phyloP scores from a whole-genome alignment of 2,888 invertebrate genomes.

The Timema podura region DNA sequence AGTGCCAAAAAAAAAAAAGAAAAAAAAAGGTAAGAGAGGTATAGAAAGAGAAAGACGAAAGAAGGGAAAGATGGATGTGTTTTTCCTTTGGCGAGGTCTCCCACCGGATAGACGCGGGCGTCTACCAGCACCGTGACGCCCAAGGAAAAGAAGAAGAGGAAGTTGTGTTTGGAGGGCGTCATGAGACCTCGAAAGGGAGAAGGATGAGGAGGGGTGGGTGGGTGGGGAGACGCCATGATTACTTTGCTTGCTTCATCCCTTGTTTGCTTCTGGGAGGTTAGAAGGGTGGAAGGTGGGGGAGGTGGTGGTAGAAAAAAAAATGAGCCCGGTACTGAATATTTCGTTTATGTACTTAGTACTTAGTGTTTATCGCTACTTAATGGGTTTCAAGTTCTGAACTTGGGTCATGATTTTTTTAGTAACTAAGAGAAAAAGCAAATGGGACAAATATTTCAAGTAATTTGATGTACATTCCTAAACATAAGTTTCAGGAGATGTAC shows the following conservation, averaged over 20 bases:
- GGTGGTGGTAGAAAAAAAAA: neutral
- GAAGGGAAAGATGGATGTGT: conserved; percentile 27
- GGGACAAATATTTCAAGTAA: too few species aligned
- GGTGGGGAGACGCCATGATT: conserved; percentile 23
- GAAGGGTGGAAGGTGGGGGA: conserved; percentile 3
- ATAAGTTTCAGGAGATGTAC: too few species aligned
- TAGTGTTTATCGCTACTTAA: too few species aligned
- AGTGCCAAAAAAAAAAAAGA: conserved; percentile 21
- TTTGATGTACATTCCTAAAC: too few species aligned
- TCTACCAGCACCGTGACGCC: conserved; percentile 23
- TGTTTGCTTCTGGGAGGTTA: neutral
- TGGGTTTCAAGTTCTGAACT: too few species aligned
- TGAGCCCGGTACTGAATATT: too few species aligned
- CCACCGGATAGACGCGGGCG: conserved; percentile 25
- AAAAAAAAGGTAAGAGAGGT: conserved; percentile 13
- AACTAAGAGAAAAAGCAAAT: too few species aligned
- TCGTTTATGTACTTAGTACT: too few species aligned
- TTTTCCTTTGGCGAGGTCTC: conserved; percentile 24
- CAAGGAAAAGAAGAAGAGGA: conserved; percentile 19
- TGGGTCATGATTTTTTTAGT: too few species aligned
- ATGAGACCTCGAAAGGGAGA: conserved; percentile 3
- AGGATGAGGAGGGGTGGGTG: conserved; percentile 13
- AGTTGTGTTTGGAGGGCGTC: conserved; percentile 11
- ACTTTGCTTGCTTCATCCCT: conserved; percentile 12
- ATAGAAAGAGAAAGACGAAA: neutral